Evolutionary conservation across 2,797 vertebrate species (phyloP), one percentile per base, ranked within the genome.

Genomic region (Vultur gryphus): DNA sequence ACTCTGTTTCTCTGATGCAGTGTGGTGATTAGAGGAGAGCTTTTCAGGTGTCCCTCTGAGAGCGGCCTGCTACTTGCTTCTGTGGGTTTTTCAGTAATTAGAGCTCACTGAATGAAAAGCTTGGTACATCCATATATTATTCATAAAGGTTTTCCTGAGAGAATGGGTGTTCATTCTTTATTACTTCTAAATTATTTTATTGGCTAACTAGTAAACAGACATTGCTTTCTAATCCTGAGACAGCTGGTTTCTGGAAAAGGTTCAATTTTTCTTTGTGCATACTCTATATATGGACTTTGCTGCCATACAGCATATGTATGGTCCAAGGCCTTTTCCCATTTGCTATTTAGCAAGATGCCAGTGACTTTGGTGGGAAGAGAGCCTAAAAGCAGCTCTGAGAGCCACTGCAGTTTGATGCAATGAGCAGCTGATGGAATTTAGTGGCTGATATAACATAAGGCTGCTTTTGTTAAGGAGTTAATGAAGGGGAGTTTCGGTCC

Each of bases 21-120:
- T 15, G 51, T 85, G 29, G 4, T 70, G 89, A 86, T 94, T 84
- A 91, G 26, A 89, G 54, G 16, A 92, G 72, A 89, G 41, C 24
- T 89, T 87, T 92, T 52, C 26, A 72, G 59, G 55, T 75, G 25
- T 84, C 44, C 49, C 61, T 67, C 43, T 49, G 84, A 76, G 58
- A 65, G 48, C 0, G 0, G 14, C 43, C 81, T 89, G 79, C 76
- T 55, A 20, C 76, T 75, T 87, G 51, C 49, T 78, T 44, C 44
- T 66, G 13, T 75, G 57, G 6, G 2, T 7, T 87, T 88, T 90
- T 76, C 67, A 66, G 61, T 69, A 75, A 75, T 76, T 54, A 64
- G 20, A 72, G 28, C 20, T 95, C 43, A 41, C 57, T n/a, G 35
- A 69, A 69, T 28, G 10, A 78, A 91, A 93, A 62, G 16, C 31